Percentiles rank a stretch among this genome's conserved stretches.
Evolutionary conservation across 2,113 vertebrate genomes (phyloP).

Genomic region (Tragelaphus scriptus): DNA sequence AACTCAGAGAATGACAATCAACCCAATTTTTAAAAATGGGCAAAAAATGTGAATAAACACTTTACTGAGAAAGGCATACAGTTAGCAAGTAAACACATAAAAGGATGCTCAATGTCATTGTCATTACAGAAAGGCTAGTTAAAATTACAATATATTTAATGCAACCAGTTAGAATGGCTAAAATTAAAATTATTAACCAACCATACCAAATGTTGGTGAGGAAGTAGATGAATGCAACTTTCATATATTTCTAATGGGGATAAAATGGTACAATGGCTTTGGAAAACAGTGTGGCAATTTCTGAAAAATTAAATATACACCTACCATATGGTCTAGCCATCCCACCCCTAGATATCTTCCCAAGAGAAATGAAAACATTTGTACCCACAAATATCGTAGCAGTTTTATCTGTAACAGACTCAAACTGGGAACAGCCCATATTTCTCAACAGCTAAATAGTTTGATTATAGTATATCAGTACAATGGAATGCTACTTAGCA

Average conservation of each 20-base stretch:
- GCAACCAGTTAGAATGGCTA: neutral
- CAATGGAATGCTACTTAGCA: neutral
- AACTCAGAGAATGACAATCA: neutral
- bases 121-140: neutral
- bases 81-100: neutral
- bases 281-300: neutral
- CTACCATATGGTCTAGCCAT: neutral
- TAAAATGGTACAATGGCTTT: neutral
- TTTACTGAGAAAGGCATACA: neutral
- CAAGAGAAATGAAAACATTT: neutral
- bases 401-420: neutral
- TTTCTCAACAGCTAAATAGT: neutral
- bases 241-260: neutral
- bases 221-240: neutral
- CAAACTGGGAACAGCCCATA: neutral
- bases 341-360: neutral
- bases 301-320: neutral
- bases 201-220: neutral
- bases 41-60: neutral
- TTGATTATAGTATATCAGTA: neutral
- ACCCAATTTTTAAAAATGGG: neutral
- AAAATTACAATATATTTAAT: neutral
- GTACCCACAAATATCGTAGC: neutral
- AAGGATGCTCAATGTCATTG: neutral
- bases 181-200: neutral